Base-by-base conservation (phyloP, 2,888 invertebrate genomes). In the Choreutis nemorana region DNA sequence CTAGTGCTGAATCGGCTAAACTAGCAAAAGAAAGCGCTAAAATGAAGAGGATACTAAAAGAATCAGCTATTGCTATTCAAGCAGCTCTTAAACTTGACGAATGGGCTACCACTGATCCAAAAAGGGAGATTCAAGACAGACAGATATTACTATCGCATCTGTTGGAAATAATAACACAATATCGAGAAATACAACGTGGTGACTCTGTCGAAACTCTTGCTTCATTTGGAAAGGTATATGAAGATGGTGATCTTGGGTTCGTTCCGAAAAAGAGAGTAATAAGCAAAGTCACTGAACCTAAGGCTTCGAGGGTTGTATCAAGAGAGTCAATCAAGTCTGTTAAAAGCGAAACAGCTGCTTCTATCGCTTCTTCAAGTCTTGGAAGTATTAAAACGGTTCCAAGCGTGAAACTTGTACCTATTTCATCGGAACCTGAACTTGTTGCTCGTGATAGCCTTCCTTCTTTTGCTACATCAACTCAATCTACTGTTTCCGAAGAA, bases 211-310 rank as follows among this genome's bases (percentile, higher is more conserved):
- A 66, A 13, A 75, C 83, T 24, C 48, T 75, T 21, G 73, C 75
- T 14, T 83, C 84, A 1, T 48, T 82, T 14, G 70, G 64, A 2
- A 78, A 77, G 21, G 64, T 84, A 12, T 87, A 88, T 41, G 66
- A 77, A 27, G 81, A 82, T 38, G 87, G 87, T 7, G 86, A 86
- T 52, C 78, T 87, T 33, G 87, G 87, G 5, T 86, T 87, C 39
- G 66, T 87, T 36, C 86, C 86, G 0, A 83, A 83, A 44, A 42
- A 55, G 10, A 23, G 35, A 12, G 24, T 38, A 9, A 72, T 62
- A 31, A 67, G 57, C 35, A 44, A 61, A 1, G 26, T 40, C 3
- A 13, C 35, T 20, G 42, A 53, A 3, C 30, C 51, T 2, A 4
- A 5, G n/a, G 34, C 40, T 16, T 5, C 35, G 3, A 48, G 53